Evolutionary conservation across 2,113 vertebrate species (phyloP), one percentile per base, ranked within the genome.

Genomic region (Lathamus discolor): DNA sequence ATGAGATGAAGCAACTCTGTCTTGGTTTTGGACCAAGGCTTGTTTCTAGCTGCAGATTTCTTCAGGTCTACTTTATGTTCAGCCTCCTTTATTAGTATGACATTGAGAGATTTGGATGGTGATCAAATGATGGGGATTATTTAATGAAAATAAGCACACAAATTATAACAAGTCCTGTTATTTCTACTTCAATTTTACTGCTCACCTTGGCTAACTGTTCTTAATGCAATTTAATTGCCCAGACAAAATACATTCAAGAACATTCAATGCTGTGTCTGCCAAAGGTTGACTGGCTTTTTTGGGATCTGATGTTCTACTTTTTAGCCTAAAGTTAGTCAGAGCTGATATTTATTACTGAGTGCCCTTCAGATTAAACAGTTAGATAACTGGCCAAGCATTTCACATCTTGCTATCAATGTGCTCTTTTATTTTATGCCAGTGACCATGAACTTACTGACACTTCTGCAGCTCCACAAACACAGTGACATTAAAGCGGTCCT

Each of bases 391-490:
- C 4, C 1, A 73, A 81, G 24, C 46, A 46, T 78, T 81, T 81
- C 5, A 4, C 13, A 6, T 62, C 13, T 62, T 41, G n/a, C 5
- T 1, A 9, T 82, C 0, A 1, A 27, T 13, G 23, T 15, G 0
- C 25, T 67, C 23, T 44, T 46, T 20, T 88, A 0, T 5, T 7
- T 67, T 31, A 28, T 25, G 24, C 33, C 31, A 25, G 10, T n/a
- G 81, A 33, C 44, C 31, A 6, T 35, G 31, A 41, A 73, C 18
- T 11, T 67, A 8, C 18, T 37, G 59, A 37, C 9, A 2, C 43
- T 62, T 72, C 19, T 37, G n/a, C 44, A 61, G 59, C n/a, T 77
- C 41, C 46, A 15, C 35, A 43, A 48, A n/a, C 25, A 13, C 4
- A 4, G 4, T 20, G 64, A 29, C 5, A 1, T 44, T 39, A 2